Evolutionary conservation across 2,888 invertebrate genomes (phyloP), one percentile per base, ranked within the genome.

Genomic region (Eubasilissa splendida): DNA sequence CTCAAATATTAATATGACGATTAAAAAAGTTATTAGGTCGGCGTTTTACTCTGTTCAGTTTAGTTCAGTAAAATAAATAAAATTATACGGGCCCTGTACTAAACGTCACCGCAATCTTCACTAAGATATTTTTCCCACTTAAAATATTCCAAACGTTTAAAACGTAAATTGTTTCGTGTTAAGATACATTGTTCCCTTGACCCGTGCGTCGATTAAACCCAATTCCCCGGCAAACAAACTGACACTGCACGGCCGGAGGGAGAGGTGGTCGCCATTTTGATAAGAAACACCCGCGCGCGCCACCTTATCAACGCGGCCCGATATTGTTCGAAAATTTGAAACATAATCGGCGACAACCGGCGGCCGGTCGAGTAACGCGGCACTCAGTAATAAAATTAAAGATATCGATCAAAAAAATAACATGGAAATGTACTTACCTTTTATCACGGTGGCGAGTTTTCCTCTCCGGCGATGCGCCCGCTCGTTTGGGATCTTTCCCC

Each of bases 201-300:
- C 70, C 70, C 70, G 54, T n/a, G 22, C 70, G 70, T 52, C 70
- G 70, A 70, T 70, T 70, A 22, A 70, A 70, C 70, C 10, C n/a
- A 10, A 12, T 22, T n/a, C 14, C 53, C 11, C 22, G 22, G 14
- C 14, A 60, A 14, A 22, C 60, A 8, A 10, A 14, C 14, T 14
- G 60, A n/a, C n/a, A n/a, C 22, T 60, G 60, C 22, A 22, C 22
- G 22, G 8, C 42, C 22, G 22, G 22, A 22, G 4, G 4, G n/a
- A 60, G 22, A 22, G 60, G n/a, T 14, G 60, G 14, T 60, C 14
- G 11, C 8, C 60, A 60, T 22, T 60, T 8, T 60, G 60, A 60
- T 60, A 60, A 60, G 60, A 22, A 60, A 58, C 1, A 10, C 63
- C 11, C 63, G 33, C 63, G 63, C 63, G 63, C 63, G 22, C 63